phyloP scores from a whole-genome alignment of 2,797 vertebrate genomes.

The Trachurus trachurus region DNA sequence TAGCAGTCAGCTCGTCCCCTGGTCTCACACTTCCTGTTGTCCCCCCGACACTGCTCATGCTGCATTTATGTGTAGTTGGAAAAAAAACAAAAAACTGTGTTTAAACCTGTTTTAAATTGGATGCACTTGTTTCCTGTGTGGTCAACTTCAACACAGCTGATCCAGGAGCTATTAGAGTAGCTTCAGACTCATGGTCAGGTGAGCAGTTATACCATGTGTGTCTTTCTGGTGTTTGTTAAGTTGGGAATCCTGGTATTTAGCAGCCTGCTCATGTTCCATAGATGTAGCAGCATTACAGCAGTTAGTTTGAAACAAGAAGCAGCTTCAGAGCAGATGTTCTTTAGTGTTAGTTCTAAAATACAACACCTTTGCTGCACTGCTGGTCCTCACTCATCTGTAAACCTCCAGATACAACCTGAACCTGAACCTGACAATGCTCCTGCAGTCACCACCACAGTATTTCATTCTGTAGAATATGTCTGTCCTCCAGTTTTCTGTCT shows the following conservation, averaged over 20 bases:
- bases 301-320: neutral
- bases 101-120: neutral
- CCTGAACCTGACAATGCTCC: neutral
- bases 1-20: too few species aligned
- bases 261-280: neutral
- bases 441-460: neutral
- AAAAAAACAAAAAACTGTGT: neutral
- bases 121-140: neutral
- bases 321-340: neutral
- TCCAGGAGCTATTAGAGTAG: neutral
- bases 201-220: neutral
- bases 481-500: too few species aligned
- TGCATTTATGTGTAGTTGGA: neutral
- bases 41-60: neutral
- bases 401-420: too few species aligned
- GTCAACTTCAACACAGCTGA: neutral
- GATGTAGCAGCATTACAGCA: neutral
- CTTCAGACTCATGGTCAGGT: neutral
- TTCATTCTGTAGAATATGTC: neutral
- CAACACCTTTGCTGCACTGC: neutral
- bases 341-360: neutral
- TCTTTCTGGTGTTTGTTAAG: neutral
- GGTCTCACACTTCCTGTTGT: neutral
- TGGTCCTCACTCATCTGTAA: neutral
- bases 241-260: too few species aligned